Evolutionary conservation across 1,140 invertebrate species (phyloP).

Genomic region (Lutraria rhynchaena): DNA sequence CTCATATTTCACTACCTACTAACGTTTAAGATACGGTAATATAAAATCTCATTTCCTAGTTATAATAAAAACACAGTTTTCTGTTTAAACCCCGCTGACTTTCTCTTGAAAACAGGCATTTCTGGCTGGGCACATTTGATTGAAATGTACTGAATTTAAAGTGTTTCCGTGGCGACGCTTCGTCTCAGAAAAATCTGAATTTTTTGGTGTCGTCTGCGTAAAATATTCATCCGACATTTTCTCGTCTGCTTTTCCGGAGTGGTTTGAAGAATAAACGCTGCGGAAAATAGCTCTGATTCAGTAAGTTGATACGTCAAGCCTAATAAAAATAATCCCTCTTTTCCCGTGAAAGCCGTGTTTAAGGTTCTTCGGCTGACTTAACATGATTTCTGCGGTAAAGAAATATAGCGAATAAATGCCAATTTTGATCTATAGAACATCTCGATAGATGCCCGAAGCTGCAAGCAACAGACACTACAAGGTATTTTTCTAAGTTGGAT

Average conservation of each 20-base stretch:
- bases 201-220: conserved; percentile 27
- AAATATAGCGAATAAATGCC: conserved; percentile 33
- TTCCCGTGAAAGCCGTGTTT: conserved; percentile 37
- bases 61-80: neutral
- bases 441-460: neutral
- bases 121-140: conserved; percentile 51
- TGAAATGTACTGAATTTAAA: conserved; percentile 46
- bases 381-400: conserved; percentile 24
- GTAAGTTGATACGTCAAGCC: conserved; percentile 43
- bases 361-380: conserved; percentile 22
- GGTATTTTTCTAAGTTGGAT: too few species aligned
- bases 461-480: too few species aligned
- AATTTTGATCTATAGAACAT: conserved; percentile 49
- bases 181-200: conserved; percentile 29
- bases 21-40: too few species aligned
- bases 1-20: too few species aligned
- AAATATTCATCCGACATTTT: conserved; percentile 16
- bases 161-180: conserved; percentile 25
- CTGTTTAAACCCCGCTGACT: neutral
- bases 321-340: conserved; percentile 54
- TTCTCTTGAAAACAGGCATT: conserved; percentile 27
- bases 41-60: neutral
- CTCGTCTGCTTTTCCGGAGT: neutral
- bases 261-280: conserved; percentile 23
- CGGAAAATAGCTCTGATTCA: conserved; percentile 43